Percentiles rank a stretch among this genome's conserved stretches.
These are phyloP conservation scores for Clepsis dumicolana DNA, from an alignment of 2,888 invertebrate genomes.

Conservation along the genomic window DNA sequence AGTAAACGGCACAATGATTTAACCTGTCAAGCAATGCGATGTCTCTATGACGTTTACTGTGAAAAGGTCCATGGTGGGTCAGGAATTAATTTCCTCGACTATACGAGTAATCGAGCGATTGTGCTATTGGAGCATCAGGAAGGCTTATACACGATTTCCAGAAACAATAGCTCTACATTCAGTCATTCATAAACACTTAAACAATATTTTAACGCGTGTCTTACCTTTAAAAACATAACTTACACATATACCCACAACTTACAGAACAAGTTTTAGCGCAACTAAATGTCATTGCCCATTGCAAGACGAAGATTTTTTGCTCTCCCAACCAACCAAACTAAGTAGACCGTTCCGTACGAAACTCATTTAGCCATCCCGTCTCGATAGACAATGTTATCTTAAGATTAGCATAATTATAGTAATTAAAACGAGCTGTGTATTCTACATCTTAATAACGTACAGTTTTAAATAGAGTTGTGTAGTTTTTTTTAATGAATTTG, in stretches of 20 bases:
- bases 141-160: too few species aligned
- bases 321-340: slow-evolving; percentile 4
- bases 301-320: slow-evolving; percentile 30
- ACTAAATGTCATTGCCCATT: slow-evolving; percentile 39
- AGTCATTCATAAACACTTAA: too few species aligned
- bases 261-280: slow-evolving; percentile 31
- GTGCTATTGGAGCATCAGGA: too few species aligned
- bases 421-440: slow-evolving; percentile 22
- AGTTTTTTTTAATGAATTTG: slow-evolving; percentile 18
- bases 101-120: too few species aligned
- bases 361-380: slow-evolving; percentile 1
- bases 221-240: not conserved
- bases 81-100: too few species aligned
- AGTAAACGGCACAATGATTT: too few species aligned
- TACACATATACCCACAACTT: not conserved
- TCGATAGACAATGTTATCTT: slow-evolving; percentile 35
- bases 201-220: not conserved
- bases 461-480: slow-evolving; percentile 8
- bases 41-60: too few species aligned
- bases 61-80: too few species aligned
- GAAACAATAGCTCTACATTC: too few species aligned
- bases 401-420: slow-evolving; percentile 32
- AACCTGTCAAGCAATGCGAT: too few species aligned
- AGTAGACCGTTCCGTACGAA: slow-evolving; percentile 7
- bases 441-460: slow-evolving; percentile 8